Percentiles rank a stretch among this genome's conserved stretches.
These are phyloP conservation scores for Tetrapedia diversipes DNA, from an alignment of 2,888 invertebrate genomes.

Conservation along the genomic window DNA sequence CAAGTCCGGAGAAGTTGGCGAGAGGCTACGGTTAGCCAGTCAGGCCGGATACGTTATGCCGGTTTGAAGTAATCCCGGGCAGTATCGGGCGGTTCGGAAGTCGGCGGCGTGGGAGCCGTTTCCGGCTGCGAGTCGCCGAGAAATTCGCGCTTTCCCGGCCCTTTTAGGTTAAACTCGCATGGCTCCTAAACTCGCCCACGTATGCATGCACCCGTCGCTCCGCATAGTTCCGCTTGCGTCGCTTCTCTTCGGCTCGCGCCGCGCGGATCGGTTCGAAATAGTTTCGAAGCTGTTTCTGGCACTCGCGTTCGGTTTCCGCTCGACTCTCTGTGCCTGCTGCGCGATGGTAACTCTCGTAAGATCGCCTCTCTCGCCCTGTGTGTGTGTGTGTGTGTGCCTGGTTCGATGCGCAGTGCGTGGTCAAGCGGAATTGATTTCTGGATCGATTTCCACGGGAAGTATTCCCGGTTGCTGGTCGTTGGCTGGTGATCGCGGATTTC, in stretches of 20 bases:
- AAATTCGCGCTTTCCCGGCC: conserved; percentile 62
- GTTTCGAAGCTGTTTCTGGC: conserved; percentile 69
- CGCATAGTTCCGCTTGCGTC: conserved; percentile 69
- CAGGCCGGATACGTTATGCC: conserved; percentile 73
- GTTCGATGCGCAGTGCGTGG: conserved; percentile 30
- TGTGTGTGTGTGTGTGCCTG: too few species aligned
- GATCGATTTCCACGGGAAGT: conserved; percentile 60
- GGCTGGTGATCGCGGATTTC: conserved; percentile 53
- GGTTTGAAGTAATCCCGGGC: conserved; percentile 77
- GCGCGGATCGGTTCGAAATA: conserved; percentile 68
- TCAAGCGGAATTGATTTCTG: conserved; percentile 52
- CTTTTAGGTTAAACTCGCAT: too few species aligned
- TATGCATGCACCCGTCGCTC: conserved; percentile 65
- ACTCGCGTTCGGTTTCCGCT: conserved; percentile 50
- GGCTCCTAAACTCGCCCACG: conserved; percentile 66
- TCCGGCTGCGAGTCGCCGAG: conserved; percentile 32
- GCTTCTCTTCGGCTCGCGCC: conserved; percentile 53
- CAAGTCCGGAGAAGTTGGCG: conserved; percentile 63
- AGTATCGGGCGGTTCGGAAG: conserved; percentile 53
- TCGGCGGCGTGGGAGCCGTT: conserved; percentile 35
- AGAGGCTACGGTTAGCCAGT: conserved; percentile 23
- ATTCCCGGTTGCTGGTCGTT: conserved; percentile 51
- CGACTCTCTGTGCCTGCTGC: conserved; percentile 1
- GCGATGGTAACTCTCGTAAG: conserved; percentile 39
- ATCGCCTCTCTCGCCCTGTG: conserved; percentile 27